Conservation (phyloP, 2,113 vertebrate species). For the Cryptoleucopteryx plumbea region DNA sequence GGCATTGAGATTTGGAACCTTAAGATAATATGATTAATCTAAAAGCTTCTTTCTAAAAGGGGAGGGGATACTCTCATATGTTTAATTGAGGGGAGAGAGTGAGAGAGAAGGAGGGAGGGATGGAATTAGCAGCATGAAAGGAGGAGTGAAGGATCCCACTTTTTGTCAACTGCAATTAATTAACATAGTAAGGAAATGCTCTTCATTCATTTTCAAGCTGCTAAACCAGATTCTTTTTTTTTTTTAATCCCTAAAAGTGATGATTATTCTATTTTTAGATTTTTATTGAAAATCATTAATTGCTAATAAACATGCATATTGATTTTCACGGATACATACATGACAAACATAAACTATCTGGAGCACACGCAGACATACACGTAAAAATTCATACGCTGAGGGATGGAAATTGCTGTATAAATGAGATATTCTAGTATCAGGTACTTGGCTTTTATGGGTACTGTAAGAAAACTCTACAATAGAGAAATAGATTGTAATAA, state of each 20-base stretch:
- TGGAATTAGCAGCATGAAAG: conserved; percentile 59
- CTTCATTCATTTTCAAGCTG: conserved; percentile 55
- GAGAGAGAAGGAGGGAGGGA: conserved; percentile 53
- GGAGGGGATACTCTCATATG: conserved; percentile 88
- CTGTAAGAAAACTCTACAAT: conserved; percentile 7
- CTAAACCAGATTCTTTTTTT: conserved; percentile 5
- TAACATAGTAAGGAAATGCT: conserved; percentile 57
- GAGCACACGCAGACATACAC: background rate
- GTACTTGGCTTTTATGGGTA: conserved; percentile 33
- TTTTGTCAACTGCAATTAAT: conserved; percentile 78
- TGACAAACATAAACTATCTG: background rate
- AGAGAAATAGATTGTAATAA: conserved; percentile 19
- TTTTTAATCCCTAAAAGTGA: conserved; percentile 7
- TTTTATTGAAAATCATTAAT: background rate
- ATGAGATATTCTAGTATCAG: background rate
- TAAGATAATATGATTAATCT: conserved; percentile 99
- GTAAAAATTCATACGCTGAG: background rate
- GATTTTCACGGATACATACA: background rate
- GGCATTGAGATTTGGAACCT: conserved; percentile 95
- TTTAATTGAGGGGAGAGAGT: conserved; percentile 86
- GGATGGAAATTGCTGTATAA: background rate
- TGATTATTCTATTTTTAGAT: conserved; percentile 37
- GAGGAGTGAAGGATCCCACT: conserved; percentile 55
- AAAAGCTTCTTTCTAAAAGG: conserved; percentile 96
- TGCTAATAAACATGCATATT: background rate